Base-by-base conservation (phyloP, 2,797 vertebrate genomes). In the Percopsis omiscomaycus region DNA sequence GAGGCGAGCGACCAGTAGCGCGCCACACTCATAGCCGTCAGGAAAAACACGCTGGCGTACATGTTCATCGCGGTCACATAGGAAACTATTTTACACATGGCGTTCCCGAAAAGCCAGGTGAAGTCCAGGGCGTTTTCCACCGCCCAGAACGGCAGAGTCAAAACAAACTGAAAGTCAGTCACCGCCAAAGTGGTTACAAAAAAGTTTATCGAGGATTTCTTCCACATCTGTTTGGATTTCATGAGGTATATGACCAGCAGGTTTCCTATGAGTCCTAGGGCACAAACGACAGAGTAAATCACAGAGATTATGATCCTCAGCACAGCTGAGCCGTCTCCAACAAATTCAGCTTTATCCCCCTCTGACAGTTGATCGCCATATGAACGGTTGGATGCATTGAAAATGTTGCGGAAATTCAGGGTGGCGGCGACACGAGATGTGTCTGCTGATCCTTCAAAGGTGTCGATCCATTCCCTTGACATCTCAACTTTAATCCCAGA, bases 31-130 rank as follows among this genome's bases (percentile, higher is more conserved):
- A 97, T 98, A 11, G 95, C 94, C 0, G 96, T 98, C 45, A 98
- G 94, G 74, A 99, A 98, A 76, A 98, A 99, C 28, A 99, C 97
- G 50, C 97, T 98, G 71, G 97, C 97, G 13, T 98, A 98, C 97
- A 98, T 98, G 86, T 96, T 98, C 92, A 96, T 94, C 0, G 95
- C 95, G 0, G 97, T 98, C 71, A 97, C 94, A 0, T 94, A 92
- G 0, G 95, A 96, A 2, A 98, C 95, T 0, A 96, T 93, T 87
- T 98, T 98, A 67, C 97, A 99, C 96, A 98, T 97, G 22, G 94
- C 93, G 62, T 91, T 94, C 5, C 97, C 97, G 0, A 98, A 98
- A 3, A 93, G 93, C 97, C 97, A 97, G 3, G 91, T 94, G 83
- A 98, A 98, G 87, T 99, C 97, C 77, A 98, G 77, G 0, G 95